Conservation (phyloP, 2,797 vertebrate genomes). For the Hoplostethus mediterraneus region DNA sequence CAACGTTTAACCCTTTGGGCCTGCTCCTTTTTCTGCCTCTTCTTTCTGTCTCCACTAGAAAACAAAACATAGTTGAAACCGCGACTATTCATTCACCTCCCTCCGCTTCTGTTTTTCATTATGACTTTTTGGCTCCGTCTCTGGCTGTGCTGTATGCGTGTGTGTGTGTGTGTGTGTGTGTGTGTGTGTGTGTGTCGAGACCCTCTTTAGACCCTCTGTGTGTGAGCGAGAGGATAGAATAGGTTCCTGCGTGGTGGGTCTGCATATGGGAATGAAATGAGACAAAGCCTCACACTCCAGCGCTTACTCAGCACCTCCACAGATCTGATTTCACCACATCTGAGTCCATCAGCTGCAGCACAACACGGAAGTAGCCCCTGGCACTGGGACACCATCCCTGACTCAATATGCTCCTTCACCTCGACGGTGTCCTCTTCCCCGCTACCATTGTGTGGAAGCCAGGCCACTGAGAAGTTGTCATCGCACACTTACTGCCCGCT, state of each 20-base stretch:
- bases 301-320: constrained; percentile 40
- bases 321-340: constrained; percentile 57
- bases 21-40: constrained; percentile 82
- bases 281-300: constrained; percentile 41
- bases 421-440: constrained; percentile 53
- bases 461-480: constrained; percentile 53
- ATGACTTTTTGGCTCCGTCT: constrained; percentile 74
- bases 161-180: background rate
- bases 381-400: constrained; percentile 33
- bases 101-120: constrained; percentile 74
- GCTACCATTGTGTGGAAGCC: constrained; percentile 61
- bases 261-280: constrained; percentile 30
- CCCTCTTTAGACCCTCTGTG: constrained; percentile 38
- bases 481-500: constrained; percentile 65
- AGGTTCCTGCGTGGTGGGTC: constrained; percentile 12
- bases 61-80: constrained; percentile 79
- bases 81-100: constrained; percentile 74
- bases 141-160: constrained; percentile 39
- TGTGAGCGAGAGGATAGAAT: constrained; percentile 39
- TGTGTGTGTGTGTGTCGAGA: constrained; percentile 47
- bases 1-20: constrained; percentile 85
- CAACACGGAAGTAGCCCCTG: constrained; percentile 62
- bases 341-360: constrained; percentile 20
- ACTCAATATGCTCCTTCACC: constrained; percentile 54
- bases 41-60: constrained; percentile 74